These are phyloP conservation scores for Struthio camelus DNA, from an alignment of 2,113 vertebrate species.

Conservation along the genomic window DNA sequence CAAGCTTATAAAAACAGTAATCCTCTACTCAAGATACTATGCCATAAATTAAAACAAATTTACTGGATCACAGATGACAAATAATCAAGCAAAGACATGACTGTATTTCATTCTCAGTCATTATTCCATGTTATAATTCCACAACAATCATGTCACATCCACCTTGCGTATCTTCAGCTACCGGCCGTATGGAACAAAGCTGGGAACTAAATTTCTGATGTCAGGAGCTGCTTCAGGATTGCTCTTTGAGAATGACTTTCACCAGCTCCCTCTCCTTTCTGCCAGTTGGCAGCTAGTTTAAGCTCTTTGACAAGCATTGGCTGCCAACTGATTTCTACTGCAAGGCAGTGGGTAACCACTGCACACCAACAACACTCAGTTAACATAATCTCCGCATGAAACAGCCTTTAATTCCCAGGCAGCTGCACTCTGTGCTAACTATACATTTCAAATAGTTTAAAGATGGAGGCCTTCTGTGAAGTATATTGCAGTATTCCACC, in stretches of 20 bases:
- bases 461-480: not conserved
- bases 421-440: not conserved
- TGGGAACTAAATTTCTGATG: constrained; percentile 13
- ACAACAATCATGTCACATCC: not conserved
- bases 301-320: not conserved
- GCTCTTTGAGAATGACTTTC: constrained; percentile 14
- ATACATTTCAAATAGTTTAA: not conserved
- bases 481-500: not conserved
- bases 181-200: not conserved
- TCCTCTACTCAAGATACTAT: not conserved
- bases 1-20: not conserved
- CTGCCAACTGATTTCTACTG: constrained; percentile 16
- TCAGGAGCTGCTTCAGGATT: constrained; percentile 4
- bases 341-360: not conserved
- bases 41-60: not conserved
- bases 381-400: constrained; percentile 13
- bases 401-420: not conserved
- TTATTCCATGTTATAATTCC: not conserved
- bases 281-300: constrained; percentile 32
- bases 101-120: not conserved
- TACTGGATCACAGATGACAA: not conserved
- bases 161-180: not conserved
- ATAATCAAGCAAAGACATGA: not conserved
- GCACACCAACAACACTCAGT: not conserved
- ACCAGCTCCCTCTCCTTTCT: constrained; percentile 2